phyloP scores from a whole-genome alignment of 2,113 vertebrate species.

The Pterocles gutturalis region DNA sequence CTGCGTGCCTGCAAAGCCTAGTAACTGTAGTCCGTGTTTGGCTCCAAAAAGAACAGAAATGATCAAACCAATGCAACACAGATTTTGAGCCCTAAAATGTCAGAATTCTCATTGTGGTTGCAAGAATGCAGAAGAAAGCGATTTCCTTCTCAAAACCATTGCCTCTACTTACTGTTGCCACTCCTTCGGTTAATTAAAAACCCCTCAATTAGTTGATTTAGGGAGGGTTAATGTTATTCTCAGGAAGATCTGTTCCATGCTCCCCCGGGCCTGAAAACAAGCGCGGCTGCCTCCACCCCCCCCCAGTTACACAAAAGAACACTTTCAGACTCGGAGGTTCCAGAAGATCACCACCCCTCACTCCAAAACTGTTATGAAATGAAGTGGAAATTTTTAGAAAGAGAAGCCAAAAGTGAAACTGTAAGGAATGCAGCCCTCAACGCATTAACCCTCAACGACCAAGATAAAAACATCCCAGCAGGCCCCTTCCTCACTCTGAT shows the following conservation, averaged over 20 bases:
- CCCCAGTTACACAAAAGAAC: not conserved
- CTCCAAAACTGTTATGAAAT: conserved; percentile 37
- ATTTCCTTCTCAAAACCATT: not conserved
- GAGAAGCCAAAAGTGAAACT: conserved; percentile 35
- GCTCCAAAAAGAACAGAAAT: not conserved
- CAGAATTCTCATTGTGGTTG: not conserved
- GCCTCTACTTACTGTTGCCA: not conserved
- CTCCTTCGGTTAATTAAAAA: not conserved
- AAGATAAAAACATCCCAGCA: not conserved
- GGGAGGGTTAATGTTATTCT: not conserved
- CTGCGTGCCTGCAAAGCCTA: not conserved
- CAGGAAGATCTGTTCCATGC: not conserved
- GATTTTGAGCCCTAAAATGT: not conserved
- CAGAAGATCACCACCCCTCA: not conserved
- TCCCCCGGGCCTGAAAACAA: not conserved
- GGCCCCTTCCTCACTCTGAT: not conserved
- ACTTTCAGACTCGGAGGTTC: not conserved
- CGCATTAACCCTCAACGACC: conserved; percentile 10
- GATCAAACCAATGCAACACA: not conserved
- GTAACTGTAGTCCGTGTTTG: not conserved
- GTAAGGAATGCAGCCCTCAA: not conserved
- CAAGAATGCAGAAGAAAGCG: not conserved
- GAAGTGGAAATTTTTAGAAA: conserved; percentile 52
- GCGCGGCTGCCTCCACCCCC: not conserved
- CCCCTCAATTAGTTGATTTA: not conserved